Evolutionary conservation across 2,888 invertebrate genomes (phyloP), one percentile per base, ranked within the genome.

Genomic region (Ophonus ardosiacus): DNA sequence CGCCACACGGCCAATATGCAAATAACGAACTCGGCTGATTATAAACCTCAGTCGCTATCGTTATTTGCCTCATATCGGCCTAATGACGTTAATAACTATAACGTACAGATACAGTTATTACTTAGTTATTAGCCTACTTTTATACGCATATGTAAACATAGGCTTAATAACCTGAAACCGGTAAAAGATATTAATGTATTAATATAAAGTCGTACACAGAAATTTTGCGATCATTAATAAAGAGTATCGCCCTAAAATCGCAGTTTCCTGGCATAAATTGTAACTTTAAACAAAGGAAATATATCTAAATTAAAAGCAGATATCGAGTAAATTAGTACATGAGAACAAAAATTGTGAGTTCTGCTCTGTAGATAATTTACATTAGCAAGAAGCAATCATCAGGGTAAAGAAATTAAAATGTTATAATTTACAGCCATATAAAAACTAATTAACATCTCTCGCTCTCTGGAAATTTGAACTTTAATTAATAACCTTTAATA

Each of bases 401-500:
- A 74, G 21, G 15, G 43, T 15, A 43, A 74, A 74, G 74, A 74
- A 74, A 74, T 74, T 74, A 74, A 74, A 74, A 51, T 56, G 43
- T 43, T 74, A 74, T 74, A 74, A 74, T 74, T 74, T 74, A 74
- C 51, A 56, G 51, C 18, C 51, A 18, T 51, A 51, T 74, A 74
- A 74, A 74, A 74, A 43, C 51, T 74, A 74, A 74, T 74, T 74
- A 74, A 74, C 74, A 74, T 40, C 18, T 71, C 17, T 18, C 74
- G 71, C 74, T 18, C 21, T 40, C 21, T 71, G 43, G 6, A 74
- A 74, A 74, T 74, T 74, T 74, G 74, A 74, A 74, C 74, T 74
- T 74, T 74, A 74, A 74, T 74, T 74, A 74, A 74, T 74, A 74
- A 43, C 74, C 51, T 40, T 74, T 74, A 74, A 74, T 74, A 51